Conservation (phyloP, 2,888 invertebrate species). For the Leptinotarsa juncta region DNA sequence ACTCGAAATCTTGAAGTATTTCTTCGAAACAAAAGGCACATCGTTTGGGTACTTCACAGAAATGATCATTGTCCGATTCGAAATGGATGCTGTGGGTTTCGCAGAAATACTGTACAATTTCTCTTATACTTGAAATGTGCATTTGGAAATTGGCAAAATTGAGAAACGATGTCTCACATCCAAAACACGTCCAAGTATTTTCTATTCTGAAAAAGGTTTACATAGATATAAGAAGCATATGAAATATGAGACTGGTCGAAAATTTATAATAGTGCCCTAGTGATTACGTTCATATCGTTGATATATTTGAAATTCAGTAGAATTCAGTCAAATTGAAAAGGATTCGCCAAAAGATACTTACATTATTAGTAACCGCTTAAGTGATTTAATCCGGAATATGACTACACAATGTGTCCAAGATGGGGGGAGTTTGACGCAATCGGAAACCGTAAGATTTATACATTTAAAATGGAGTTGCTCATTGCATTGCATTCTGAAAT, state of each 20-base stretch:
- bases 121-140: conserved; percentile 18
- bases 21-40: conserved; percentile 34
- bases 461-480: no score
- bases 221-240: background rate
- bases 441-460: no score
- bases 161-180: conserved; percentile 17
- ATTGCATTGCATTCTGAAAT: no score
- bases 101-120: conserved; percentile 30
- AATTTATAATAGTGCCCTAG: no score
- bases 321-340: no score
- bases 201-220: conserved; percentile 19
- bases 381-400: no score
- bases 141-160: conserved; percentile 16
- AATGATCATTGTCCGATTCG: conserved; percentile 21
- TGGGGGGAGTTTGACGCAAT: no score
- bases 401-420: no score
- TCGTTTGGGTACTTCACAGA: conserved; percentile 30
- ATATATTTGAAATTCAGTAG: no score
- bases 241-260: background rate
- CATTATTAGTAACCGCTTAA: no score
- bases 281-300: no score
- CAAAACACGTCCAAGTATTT: conserved; percentile 23
- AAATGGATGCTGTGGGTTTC: conserved; percentile 27
- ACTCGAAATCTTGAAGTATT: conserved; percentile 8
- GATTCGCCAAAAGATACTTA: no score